A percentile compares a stretch with the other conserved stretches of the same genome.
Conservation (phyloP, 2,888 invertebrate genomes). For the Pandemis corylana region DNA sequence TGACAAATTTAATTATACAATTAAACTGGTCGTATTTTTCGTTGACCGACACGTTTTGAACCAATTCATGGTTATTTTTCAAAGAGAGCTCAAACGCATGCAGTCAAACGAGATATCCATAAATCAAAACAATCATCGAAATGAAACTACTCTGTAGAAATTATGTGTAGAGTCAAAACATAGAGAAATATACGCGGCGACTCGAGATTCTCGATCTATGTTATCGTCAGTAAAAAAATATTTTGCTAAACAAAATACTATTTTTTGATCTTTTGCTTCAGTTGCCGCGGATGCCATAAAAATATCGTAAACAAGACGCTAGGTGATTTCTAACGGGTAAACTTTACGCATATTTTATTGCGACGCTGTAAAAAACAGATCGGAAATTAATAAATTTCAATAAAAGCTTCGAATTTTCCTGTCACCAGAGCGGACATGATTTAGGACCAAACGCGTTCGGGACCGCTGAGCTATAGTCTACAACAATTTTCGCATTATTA, state of each 20-base stretch:
- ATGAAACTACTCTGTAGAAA: too few species aligned
- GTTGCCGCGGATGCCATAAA: slow-evolving; percentile 45
- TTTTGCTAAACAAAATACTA: slow-evolving; percentile 6
- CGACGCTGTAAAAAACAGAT: slow-evolving; percentile 43
- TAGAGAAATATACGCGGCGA: too few species aligned
- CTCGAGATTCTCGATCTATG: too few species aligned
- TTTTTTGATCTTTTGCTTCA: slow-evolving; percentile 33
- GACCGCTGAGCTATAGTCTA: not conserved
- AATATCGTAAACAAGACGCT: slow-evolving; percentile 44
- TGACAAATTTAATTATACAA: too few species aligned
- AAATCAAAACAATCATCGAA: too few species aligned
- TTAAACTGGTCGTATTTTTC: too few species aligned
- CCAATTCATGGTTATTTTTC: too few species aligned
- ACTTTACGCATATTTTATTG: slow-evolving; percentile 45
- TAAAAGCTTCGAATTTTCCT: slow-evolving; percentile 6
- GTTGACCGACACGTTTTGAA: too few species aligned
- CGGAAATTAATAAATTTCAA: slow-evolving; percentile 21
- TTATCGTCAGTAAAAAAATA: not conserved
- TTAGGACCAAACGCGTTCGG: not conserved
- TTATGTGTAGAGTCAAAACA: too few species aligned
- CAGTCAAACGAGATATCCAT: too few species aligned
- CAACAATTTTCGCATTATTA: not conserved
- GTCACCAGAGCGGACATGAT: not conserved
- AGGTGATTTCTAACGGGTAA: slow-evolving; percentile 43
- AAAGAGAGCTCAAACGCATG: too few species aligned